Conservation (phyloP, 2,113 vertebrate species). For the Tangachromis dhanisi region DNA sequence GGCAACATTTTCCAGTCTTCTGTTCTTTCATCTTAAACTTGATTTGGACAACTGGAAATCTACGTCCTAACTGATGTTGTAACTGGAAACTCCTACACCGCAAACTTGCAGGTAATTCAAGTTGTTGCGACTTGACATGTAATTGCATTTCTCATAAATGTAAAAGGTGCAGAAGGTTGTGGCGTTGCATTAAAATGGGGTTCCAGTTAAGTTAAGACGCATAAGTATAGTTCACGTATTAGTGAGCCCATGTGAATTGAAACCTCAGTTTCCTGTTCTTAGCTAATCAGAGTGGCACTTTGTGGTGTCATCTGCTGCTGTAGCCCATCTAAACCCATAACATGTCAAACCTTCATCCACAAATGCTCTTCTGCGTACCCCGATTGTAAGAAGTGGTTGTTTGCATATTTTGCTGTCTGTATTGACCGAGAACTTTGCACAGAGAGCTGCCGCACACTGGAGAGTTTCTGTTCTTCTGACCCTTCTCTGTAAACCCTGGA, state of each 20-base stretch:
- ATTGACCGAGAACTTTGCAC: not conserved
- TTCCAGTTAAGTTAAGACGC: not conserved
- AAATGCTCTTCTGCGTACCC: not conserved
- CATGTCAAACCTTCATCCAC: not conserved
- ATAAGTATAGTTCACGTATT: not conserved
- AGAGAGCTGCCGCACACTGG: not conserved
- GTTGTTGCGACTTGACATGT: not conserved
- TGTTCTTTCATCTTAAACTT: not conserved
- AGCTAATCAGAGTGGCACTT: not conserved
- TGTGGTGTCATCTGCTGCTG: not conserved
- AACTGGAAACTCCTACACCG: not conserved
- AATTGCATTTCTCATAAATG: not conserved
- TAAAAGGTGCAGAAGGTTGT: not conserved
- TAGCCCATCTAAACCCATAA: not conserved
- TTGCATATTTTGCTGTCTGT: not conserved
- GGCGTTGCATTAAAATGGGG: not conserved
- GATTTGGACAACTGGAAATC: not conserved
- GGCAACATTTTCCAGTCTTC: not conserved
- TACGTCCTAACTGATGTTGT: not conserved
- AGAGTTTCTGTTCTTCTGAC: not conserved
- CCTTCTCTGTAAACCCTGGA: not conserved
- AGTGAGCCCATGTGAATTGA: not conserved
- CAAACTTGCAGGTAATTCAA: not conserved
- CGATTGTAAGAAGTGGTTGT: not conserved
- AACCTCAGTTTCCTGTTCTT: not conserved